Percentiles rank a stretch among this genome's conserved stretches.
Evolutionary conservation across 2,888 invertebrate species (phyloP).

Genomic region (Tiphia femorata): DNA sequence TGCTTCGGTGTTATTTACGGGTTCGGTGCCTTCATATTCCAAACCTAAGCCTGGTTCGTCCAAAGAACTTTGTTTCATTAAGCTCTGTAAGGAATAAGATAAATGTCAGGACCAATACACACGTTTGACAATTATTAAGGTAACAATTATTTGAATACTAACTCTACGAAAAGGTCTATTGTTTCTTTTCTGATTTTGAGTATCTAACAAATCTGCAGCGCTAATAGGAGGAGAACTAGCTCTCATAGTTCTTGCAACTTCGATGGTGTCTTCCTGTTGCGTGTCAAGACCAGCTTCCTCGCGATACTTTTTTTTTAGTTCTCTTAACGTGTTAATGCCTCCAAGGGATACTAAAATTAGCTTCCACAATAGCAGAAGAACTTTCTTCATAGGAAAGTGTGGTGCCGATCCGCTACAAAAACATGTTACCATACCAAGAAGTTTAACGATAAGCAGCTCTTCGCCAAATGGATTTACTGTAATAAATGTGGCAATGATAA

Average conservation of each 20-base stretch:
- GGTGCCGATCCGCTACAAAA: constrained; percentile 96
- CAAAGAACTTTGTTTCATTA: constrained; percentile 93
- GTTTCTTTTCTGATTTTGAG: constrained; percentile 83
- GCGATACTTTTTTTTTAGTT: constrained; percentile 81
- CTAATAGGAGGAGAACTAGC: constrained; percentile 96
- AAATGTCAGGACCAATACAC: not conserved
- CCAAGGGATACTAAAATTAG: constrained; percentile 92
- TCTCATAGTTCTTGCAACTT: constrained; percentile 93
- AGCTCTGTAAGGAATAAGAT: constrained; percentile 71
- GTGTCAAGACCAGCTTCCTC: constrained; percentile 80
- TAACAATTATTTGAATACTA: constrained; percentile 42
- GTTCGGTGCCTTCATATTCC: constrained; percentile 54
- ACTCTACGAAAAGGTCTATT: constrained; percentile 79
- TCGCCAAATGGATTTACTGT: constrained; percentile 76
- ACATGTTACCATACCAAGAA: constrained; percentile 95
- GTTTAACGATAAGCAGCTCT: constrained; percentile 87
- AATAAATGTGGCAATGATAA: no score
- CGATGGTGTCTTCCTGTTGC: constrained; percentile 91
- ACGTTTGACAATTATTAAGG: constrained; percentile 7
- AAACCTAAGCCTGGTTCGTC: constrained; percentile 81
- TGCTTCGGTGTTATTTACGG: constrained; percentile 67
- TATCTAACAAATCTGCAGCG: constrained; percentile 89
- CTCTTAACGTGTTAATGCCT: constrained; percentile 86
- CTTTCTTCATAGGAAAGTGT: constrained; percentile 99
- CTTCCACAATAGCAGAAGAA: constrained; percentile 95